Conservation (phyloP, 2,113 vertebrate genomes). For the Crotalus tigris region DNA sequence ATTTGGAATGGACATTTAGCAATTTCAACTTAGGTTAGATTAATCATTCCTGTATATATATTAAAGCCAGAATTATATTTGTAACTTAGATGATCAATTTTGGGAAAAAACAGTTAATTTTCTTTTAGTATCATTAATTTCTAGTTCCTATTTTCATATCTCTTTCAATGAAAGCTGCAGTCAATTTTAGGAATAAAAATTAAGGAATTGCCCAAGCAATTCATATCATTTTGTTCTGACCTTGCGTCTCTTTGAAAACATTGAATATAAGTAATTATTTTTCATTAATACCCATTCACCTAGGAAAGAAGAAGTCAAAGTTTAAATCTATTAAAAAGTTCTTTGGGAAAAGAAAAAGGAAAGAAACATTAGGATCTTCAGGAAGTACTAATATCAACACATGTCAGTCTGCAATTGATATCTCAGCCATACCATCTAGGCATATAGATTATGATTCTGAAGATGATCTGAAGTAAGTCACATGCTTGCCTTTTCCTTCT, state of each 20-base stretch:
- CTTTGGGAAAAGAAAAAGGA: constrained; percentile 82
- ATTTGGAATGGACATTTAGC: not conserved
- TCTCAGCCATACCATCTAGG: constrained; percentile 53
- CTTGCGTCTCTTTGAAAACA: not conserved
- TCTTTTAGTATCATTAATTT: not conserved
- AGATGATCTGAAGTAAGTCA: constrained; percentile 79
- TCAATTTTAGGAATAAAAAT: not conserved
- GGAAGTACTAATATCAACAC: constrained; percentile 68
- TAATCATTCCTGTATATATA: not conserved
- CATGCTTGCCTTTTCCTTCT: not conserved
- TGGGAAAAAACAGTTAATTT: not conserved
- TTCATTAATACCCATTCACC: constrained; percentile 35
- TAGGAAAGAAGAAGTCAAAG: constrained; percentile 86
- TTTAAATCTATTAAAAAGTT: constrained; percentile 84
- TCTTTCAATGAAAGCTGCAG: not conserved
- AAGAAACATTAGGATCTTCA: constrained; percentile 53
- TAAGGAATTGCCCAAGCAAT: not conserved
- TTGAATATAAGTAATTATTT: not conserved
- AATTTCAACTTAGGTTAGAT: not conserved
- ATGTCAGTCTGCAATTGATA: constrained; percentile 80
- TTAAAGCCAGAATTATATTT: not conserved
- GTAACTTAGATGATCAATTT: not conserved
- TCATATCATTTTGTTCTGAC: not conserved
- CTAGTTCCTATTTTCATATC: not conserved
- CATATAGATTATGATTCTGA: constrained; percentile 74